These are phyloP conservation scores for Papilio polytes DNA, from an alignment of 1,140 invertebrate species.

Conservation along the genomic window DNA sequence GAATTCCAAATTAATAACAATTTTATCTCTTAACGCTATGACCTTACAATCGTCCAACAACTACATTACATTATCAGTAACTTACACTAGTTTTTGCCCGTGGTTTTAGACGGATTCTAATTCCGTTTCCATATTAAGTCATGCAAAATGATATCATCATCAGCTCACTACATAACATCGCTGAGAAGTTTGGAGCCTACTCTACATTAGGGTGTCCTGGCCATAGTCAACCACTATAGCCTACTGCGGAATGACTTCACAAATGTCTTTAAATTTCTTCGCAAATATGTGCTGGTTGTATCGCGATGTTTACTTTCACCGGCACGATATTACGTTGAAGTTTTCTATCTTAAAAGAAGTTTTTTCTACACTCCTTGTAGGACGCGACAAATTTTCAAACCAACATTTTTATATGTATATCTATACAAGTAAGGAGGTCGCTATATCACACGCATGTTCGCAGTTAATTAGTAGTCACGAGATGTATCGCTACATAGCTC, in stretches of 20 bases:
- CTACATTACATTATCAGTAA: neutral
- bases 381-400: neutral
- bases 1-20: conserved; percentile 2
- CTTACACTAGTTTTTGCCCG: neutral
- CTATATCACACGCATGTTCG: neutral
- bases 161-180: no score
- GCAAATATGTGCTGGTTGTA: no score
- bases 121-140: neutral
- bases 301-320: no score
- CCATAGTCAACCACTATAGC: no score
- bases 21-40: neutral
- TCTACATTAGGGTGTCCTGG: no score
- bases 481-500: neutral
- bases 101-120: neutral
- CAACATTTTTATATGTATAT: neutral
- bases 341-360: neutral
- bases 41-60: neutral
- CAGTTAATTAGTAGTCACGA: neutral
- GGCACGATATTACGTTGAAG: no score
- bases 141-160: no score
- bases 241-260: no score
- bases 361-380: neutral
- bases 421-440: neutral
- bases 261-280: no score
- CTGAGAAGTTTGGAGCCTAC: no score